Base-by-base conservation (phyloP, 2,797 vertebrate genomes). In the Oryzias dopingdopingensis region DNA sequence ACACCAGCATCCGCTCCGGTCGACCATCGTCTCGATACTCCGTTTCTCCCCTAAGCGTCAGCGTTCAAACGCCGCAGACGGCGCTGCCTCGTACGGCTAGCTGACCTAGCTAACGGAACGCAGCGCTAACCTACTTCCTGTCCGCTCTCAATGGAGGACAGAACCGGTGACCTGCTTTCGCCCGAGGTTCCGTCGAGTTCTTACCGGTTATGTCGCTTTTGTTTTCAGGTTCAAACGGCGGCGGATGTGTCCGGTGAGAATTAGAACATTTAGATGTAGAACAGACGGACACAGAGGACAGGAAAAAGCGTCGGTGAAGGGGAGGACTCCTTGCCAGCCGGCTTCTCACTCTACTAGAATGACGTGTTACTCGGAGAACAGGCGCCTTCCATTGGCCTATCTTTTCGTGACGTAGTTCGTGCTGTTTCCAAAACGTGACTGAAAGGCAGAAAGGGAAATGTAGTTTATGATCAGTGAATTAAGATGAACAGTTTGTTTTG, bases 321-420 rank as follows among this genome's bases (percentile, higher is more conserved):
- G 46, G 57, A 61, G 57, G 44, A 16, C 62, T 79, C 76, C 42
- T 70, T 50, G 1, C 17, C 78, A 52, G 54, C 84, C 88, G 88
- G 90, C 82, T 79, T 63, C 79, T 69, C 56, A 42, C 77, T 77
- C 54, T 18, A 17, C 59, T 81, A 83, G 59, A 83, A 62, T 88
- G 91, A 92, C 91, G 91, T 93, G 90, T 89, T 90, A 86, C 87
- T 89, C 78, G 13, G 79, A 48, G 57, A 62, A 62, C 42, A 14
- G 44, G 4, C 47, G 23, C 42, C 14, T 67, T 23, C 79, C 42
- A 91, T 91, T 91, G 90, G 88, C 17, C 82, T 15, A 0, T 29
- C 20, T 2, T 1, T 43, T 6, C 2, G 0, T 45, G 62, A 85
- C 85, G 86, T 79, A 2, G 14, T 0, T 0, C 49, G 54, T 59